A percentile compares a stretch with the other conserved stretches of the same genome.
Conservation (phyloP, 2,113 vertebrate species). For the Gnathonemus echidnorhynchus region DNA sequence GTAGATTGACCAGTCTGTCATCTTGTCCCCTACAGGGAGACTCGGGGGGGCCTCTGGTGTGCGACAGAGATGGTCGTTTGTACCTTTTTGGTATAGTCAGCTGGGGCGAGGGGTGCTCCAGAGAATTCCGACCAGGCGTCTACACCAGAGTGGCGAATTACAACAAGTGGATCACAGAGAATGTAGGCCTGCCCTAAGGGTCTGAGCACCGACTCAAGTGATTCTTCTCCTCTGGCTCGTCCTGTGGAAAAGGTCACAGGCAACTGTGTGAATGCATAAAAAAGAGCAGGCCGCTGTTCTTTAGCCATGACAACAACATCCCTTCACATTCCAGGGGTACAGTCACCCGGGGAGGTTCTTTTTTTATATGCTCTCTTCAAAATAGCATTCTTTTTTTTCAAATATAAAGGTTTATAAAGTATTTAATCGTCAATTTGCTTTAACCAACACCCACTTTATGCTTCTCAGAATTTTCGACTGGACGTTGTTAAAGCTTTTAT, state of each 20-base stretch:
- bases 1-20: not conserved
- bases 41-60: constrained; percentile 63
- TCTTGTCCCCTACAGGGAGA: constrained; percentile 51
- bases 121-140: constrained; percentile 52
- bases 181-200: constrained; percentile 32
- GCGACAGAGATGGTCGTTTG: constrained; percentile 41
- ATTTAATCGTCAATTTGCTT: not conserved
- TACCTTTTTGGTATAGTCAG: constrained; percentile 67
- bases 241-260: not conserved
- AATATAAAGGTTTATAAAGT: not conserved
- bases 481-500: not conserved
- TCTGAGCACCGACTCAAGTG: not conserved
- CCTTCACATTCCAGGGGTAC: not conserved
- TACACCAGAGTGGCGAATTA: constrained; percentile 61
- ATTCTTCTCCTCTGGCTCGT: not conserved
- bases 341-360: not conserved
- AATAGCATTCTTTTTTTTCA: not conserved
- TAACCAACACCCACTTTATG: not conserved
- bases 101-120: constrained; percentile 56
- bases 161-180: constrained; percentile 57
- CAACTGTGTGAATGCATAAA: not conserved
- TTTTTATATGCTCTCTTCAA: not conserved
- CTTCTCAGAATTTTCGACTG: not conserved
- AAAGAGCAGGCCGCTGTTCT: not conserved
- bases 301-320: not conserved